Conservation (phyloP, 2,888 invertebrate species). For the Micoletzkya japonica region DNA sequence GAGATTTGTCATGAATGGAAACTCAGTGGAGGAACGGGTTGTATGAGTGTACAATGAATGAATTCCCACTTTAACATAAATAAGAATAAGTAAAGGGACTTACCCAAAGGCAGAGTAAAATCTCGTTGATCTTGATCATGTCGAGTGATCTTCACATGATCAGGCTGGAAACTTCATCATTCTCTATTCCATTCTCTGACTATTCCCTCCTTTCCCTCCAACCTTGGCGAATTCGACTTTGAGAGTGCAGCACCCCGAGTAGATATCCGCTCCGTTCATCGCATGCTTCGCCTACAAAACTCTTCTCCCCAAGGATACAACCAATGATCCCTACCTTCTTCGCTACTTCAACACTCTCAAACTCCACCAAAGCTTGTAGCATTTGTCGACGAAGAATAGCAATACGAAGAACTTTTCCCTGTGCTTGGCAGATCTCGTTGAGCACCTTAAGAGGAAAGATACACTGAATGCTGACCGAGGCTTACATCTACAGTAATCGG, state of each 20-base stretch:
- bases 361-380: conserved; percentile 67
- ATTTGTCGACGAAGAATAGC: conserved; percentile 73
- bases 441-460: conserved; percentile 76
- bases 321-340: conserved; percentile 66
- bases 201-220: conserved; percentile 54
- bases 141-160: conserved; percentile 52
- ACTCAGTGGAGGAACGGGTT: too few species aligned
- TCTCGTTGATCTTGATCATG: conserved; percentile 60
- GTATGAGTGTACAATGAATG: not conserved
- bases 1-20: too few species aligned
- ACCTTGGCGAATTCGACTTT: conserved; percentile 99
- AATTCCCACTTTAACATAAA: too few species aligned
- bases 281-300: conserved; percentile 80
- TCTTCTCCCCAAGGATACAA: conserved; percentile 38
- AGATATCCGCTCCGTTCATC: conserved; percentile 96
- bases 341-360: conserved; percentile 90
- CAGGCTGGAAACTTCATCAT: conserved; percentile 46
- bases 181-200: not conserved
- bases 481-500: conserved; percentile 84
- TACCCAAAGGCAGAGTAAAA: conserved; percentile 43
- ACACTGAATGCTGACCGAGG: too few species aligned
- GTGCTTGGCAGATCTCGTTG: conserved; percentile 92
- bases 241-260: conserved; percentile 97
- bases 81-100: conserved; percentile 10
- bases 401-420: conserved; percentile 92